A percentile compares a stretch with the other conserved stretches of the same genome.
Evolutionary conservation across 2,797 vertebrate genomes (phyloP).

Genomic region (Chloroceryle amazona): DNA sequence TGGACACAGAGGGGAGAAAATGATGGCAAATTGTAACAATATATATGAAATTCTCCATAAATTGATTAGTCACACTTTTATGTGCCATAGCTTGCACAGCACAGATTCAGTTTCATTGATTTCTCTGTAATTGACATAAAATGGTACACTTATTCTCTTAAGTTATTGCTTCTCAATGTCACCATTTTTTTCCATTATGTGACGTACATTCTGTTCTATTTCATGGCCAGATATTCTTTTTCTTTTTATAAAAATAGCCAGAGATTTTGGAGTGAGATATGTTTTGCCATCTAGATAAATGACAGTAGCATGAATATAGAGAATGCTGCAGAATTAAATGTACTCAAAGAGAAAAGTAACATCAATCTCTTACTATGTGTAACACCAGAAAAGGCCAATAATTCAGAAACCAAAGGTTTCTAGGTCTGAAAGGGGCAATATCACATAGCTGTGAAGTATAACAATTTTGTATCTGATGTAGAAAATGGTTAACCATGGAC

Average conservation of each 20-base stretch:
- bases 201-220: neutral
- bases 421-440: neutral
- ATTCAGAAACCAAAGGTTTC: neutral
- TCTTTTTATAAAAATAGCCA: neutral
- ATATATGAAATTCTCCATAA: neutral
- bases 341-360: neutral
- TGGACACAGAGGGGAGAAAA: neutral
- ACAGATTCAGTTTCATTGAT: conserved; percentile 1
- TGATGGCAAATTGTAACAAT: neutral
- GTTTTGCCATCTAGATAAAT: neutral
- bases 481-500: neutral
- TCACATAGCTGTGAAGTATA: neutral
- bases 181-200: neutral
- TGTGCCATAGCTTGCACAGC: neutral
- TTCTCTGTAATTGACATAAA: conserved; percentile 19
- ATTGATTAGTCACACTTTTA: neutral
- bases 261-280: neutral
- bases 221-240: neutral
- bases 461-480: neutral
- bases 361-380: neutral
- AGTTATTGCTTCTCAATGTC: neutral
- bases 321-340: neutral
- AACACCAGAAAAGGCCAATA: neutral
- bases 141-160: conserved; percentile 1
- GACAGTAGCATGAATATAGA: neutral